Percentiles rank a stretch among this genome's conserved stretches.
These are phyloP conservation scores for Brenthis hecate DNA, from an alignment of 2,888 invertebrate species.

Conservation along the genomic window DNA sequence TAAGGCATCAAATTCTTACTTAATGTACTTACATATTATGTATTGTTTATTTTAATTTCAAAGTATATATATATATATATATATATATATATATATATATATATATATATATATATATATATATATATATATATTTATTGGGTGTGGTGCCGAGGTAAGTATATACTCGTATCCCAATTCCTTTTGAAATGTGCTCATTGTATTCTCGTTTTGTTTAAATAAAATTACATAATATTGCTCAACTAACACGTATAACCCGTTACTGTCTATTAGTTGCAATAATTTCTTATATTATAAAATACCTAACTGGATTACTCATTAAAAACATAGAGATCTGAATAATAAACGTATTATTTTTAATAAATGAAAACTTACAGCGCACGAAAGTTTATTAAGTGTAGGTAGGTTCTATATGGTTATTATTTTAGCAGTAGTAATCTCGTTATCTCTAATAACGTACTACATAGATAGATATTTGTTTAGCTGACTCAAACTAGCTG, in stretches of 20 bases:
- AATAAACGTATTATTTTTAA: slow-evolving; percentile 5
- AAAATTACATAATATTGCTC: neutral
- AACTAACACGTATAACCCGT: slow-evolving; percentile 8
- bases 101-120: no score
- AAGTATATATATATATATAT: no score
- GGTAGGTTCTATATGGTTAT: no score
- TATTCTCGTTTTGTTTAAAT: neutral
- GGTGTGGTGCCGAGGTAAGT: no score
- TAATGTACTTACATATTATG: neutral
- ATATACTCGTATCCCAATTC: no score
- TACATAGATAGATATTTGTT: no score
- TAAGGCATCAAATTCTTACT: slow-evolving; percentile 9
- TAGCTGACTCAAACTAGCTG: no score
- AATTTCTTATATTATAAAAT: slow-evolving; percentile 1
- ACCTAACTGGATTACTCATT: slow-evolving; percentile 9
- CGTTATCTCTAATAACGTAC: no score
- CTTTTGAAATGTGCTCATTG: neutral
- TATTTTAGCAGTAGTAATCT: no score
- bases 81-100: no score
- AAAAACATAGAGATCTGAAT: slow-evolving; percentile 6
- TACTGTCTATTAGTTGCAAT: slow-evolving; percentile 2
- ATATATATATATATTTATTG: no score
- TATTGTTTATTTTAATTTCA: no score
- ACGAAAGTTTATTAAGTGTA: neutral
- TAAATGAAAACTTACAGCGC: neutral